A percentile compares a stretch with the other conserved stretches of the same genome.
These are phyloP conservation scores for Eilema griseolum DNA, from an alignment of 2,888 invertebrate species.

Conservation along the genomic window DNA sequence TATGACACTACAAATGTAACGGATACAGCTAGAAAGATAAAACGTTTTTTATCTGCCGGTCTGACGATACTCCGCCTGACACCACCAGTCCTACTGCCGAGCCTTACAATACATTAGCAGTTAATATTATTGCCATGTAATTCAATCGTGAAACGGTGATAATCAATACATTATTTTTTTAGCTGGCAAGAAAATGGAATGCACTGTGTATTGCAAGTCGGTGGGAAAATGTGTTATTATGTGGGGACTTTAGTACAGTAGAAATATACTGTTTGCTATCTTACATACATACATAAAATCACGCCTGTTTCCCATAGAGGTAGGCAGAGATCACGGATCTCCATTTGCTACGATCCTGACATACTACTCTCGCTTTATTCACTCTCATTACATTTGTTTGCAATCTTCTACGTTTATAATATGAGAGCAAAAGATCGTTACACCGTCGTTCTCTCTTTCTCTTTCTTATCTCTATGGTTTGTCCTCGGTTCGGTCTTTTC, in stretches of 20 bases:
- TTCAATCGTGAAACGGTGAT: slow-evolving; percentile 4
- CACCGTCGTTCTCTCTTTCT: background rate
- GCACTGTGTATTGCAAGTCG: background rate
- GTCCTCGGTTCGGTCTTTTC: too few species aligned
- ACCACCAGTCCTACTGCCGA: background rate
- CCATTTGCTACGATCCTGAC: too few species aligned
- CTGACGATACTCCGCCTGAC: background rate
- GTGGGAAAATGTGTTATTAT: background rate
- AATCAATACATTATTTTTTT: background rate
- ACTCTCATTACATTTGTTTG: too few species aligned
- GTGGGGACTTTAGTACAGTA: background rate
- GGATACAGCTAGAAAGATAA: background rate
- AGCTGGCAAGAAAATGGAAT: background rate
- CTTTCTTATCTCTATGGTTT: background rate
- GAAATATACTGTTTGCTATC: background rate
- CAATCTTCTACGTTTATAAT: background rate
- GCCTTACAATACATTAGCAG: background rate
- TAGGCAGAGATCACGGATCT: too few species aligned
- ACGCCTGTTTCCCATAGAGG: too few species aligned
- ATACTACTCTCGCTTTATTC: too few species aligned
- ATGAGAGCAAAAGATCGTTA: background rate
- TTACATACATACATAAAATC: too few species aligned
- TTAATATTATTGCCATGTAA: slow-evolving; percentile 4
- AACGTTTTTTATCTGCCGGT: slow-evolving; percentile 1
- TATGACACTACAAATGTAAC: background rate